Evolutionary conservation across 1,140 invertebrate genomes (phyloP).

Genomic region (Drosophila truncata): DNA sequence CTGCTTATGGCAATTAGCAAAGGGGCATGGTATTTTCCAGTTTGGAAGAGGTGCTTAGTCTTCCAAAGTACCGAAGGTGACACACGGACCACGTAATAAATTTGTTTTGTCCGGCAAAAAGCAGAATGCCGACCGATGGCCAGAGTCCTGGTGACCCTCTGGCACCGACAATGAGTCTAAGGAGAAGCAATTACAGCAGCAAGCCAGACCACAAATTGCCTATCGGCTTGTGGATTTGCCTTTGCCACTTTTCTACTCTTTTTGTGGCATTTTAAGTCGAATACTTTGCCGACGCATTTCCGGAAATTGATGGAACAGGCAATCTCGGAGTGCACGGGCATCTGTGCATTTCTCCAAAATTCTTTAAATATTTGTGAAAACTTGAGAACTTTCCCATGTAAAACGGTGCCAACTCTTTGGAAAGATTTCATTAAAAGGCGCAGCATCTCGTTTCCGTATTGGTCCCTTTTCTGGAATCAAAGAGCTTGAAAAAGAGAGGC

Average conservation of each 20-base stretch:
- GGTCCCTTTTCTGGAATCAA: slow-evolving; percentile 94
- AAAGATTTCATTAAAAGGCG: too few species aligned
- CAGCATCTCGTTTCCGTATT: slow-evolving; percentile 98
- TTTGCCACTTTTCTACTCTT: slow-evolving; percentile 4
- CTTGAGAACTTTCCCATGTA: background rate
- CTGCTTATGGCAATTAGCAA: slow-evolving; percentile 47
- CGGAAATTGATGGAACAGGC: background rate
- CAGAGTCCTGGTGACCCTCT: background rate
- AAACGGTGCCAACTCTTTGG: background rate
- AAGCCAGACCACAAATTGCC: slow-evolving; percentile 24
- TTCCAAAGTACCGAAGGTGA: too few species aligned
- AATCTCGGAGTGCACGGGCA: background rate
- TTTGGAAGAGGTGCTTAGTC: background rate
- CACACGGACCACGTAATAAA: too few species aligned
- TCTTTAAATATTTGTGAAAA: background rate
- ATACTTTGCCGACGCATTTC: slow-evolving; percentile 14
- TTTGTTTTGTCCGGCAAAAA: too few species aligned
- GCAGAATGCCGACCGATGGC: too few species aligned
- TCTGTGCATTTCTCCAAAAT: background rate
- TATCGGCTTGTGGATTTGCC: slow-evolving; percentile 46
- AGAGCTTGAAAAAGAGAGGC: slow-evolving; percentile 43
- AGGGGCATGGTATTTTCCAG: slow-evolving; percentile 12
- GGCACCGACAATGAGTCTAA: slow-evolving; percentile 34
- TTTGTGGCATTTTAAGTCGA: slow-evolving; percentile 9
- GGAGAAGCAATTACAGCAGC: slow-evolving; percentile 14